Conservation (phyloP, 2,888 invertebrate species). For the Drosophila multiciliata region DNA sequence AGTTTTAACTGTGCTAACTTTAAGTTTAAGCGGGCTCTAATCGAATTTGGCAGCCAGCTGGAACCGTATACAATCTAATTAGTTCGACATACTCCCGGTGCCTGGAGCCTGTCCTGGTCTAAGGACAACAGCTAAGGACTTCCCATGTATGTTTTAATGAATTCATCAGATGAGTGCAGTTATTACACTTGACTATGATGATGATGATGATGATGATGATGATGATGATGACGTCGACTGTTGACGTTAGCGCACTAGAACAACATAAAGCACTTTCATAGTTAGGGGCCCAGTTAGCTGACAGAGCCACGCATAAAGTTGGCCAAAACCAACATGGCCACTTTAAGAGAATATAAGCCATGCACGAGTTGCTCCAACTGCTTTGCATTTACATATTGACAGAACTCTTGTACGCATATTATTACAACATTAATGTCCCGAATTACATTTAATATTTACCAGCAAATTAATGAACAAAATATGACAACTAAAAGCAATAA, state of each 20-base stretch:
- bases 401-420: neutral
- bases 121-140: slow-evolving; percentile 9
- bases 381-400: slow-evolving; percentile 2
- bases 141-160: slow-evolving; percentile 58
- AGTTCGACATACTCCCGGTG: slow-evolving; percentile 45
- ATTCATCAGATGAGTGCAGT: slow-evolving; percentile 77
- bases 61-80: slow-evolving; percentile 63
- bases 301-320: slow-evolving; percentile 29
- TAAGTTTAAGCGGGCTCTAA: slow-evolving; percentile 56
- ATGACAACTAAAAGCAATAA: neutral
- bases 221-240: slow-evolving; percentile 9
- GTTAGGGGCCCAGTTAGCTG: slow-evolving; percentile 22
- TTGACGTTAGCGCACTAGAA: slow-evolving; percentile 29
- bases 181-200: slow-evolving; percentile 50
- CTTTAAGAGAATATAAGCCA: slow-evolving; percentile 39
- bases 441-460: neutral
- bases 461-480: neutral
- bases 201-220: slow-evolving; percentile 1
- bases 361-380: slow-evolving; percentile 20
- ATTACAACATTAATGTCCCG: neutral
- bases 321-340: slow-evolving; percentile 37
- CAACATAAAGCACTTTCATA: slow-evolving; percentile 40
- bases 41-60: slow-evolving; percentile 49
- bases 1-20: slow-evolving; percentile 23
- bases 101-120: neutral